These are phyloP conservation scores for Sycophila texana DNA, from an alignment of 2,888 invertebrate species.

Conservation along the genomic window DNA sequence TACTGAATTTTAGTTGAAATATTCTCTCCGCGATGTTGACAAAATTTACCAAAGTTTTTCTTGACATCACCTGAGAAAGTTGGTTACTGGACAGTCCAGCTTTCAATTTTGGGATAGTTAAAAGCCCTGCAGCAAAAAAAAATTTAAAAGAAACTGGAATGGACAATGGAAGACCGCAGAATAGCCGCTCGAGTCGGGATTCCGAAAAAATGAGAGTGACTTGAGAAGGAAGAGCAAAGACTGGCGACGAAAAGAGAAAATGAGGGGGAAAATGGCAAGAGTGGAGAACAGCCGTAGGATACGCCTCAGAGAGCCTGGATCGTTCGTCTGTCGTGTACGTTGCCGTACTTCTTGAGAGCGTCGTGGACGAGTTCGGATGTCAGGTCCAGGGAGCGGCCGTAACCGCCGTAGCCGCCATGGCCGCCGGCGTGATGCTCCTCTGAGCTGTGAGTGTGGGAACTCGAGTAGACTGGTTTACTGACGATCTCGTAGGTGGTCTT, in stretches of 20 bases:
- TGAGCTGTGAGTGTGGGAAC: slow-evolving; percentile 81
- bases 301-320: slow-evolving; percentile 7
- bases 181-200: no score
- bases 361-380: slow-evolving; percentile 64
- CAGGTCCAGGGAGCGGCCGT: slow-evolving; percentile 76
- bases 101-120: no score
- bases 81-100: no score
- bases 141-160: no score
- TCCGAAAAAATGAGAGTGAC: neutral
- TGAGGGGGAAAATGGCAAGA: neutral
- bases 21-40: no score
- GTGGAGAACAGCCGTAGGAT: no score
- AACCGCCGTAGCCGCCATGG: slow-evolving; percentile 79
- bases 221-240: neutral
- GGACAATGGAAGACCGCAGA: no score
- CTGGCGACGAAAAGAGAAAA: neutral
- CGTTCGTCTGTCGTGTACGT: slow-evolving; percentile 69
- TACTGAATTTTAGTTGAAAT: no score
- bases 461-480: slow-evolving; percentile 87
- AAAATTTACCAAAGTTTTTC: no score
- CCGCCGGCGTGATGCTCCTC: slow-evolving; percentile 78
- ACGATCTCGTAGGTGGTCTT: slow-evolving; percentile 90
- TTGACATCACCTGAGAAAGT: no score
- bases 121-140: no score
- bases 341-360: slow-evolving; percentile 72